Percentiles rank a stretch among this genome's conserved stretches.
Conservation (phyloP, 2,888 invertebrate species). For the Nomada ruficornis region DNA sequence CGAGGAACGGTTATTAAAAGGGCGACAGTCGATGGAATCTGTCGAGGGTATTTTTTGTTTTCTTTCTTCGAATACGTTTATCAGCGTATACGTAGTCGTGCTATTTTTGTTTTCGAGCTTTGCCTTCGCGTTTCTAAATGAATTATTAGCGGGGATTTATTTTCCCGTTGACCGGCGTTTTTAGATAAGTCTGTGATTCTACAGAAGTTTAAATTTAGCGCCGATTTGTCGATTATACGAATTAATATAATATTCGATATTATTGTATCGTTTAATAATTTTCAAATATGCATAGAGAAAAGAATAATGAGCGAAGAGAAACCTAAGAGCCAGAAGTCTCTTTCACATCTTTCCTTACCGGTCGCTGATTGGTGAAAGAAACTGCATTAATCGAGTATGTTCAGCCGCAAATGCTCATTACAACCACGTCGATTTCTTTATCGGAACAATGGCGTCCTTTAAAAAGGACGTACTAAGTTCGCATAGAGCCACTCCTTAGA, state of each 20-base stretch:
- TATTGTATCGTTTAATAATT: background rate
- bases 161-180: background rate
- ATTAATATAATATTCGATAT: background rate
- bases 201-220: background rate
- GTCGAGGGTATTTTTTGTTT: constrained; percentile 32
- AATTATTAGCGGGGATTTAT: constrained; percentile 23
- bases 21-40: constrained; percentile 18
- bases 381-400: too few relatives aligned
- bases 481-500: too few relatives aligned
- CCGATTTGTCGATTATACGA: background rate
- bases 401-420: too few relatives aligned
- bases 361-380: too few relatives aligned
- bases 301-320: too few relatives aligned
- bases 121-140: constrained; percentile 12
- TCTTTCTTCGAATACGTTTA: constrained; percentile 48
- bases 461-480: too few relatives aligned
- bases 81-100: constrained; percentile 31
- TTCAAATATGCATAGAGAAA: background rate
- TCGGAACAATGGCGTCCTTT: too few relatives aligned
- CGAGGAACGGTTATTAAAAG: constrained; percentile 29
- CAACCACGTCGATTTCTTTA: too few relatives aligned
- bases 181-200: too few relatives aligned
- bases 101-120: background rate
- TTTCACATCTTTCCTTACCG: too few relatives aligned
- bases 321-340: too few relatives aligned